Evolutionary conservation across 2,797 vertebrate genomes (phyloP).

Genomic region (Rhinoraja longicauda): DNA sequence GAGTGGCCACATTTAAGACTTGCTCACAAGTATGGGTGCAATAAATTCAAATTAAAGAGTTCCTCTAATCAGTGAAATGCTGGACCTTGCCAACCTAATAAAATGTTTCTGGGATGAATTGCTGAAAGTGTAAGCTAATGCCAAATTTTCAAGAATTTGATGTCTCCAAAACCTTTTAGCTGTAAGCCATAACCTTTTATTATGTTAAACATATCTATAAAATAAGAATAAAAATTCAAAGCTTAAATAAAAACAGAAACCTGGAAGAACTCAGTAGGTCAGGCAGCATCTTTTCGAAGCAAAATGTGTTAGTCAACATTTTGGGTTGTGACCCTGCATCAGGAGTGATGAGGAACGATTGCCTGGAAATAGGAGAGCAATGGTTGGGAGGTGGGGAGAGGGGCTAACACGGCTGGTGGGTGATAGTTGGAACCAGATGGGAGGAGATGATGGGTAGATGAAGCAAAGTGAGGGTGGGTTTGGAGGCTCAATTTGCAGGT

Average conservation of each 20-base stretch:
- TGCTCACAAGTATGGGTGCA: not conserved
- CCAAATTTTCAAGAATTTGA: not conserved
- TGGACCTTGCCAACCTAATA: not conserved
- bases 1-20: not conserved
- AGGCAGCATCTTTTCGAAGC: no score
- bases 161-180: not conserved
- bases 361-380: no score
- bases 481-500: no score
- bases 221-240: not conserved
- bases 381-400: no score
- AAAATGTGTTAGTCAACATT: no score
- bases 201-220: not conserved
- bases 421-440: no score
- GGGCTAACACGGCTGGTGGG: no score
- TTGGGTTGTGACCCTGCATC: no score
- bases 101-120: not conserved
- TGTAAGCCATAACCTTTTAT: not conserved
- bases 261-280: no score
- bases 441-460: no score
- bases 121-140: not conserved
- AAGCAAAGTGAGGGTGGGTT: no score
- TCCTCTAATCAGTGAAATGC: not conserved
- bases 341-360: no score
- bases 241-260: not conserved
- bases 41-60: not conserved